Base-by-base conservation (phyloP, 53 echinoderm and acorn worm species). In the Stichopus horrens region DNA sequence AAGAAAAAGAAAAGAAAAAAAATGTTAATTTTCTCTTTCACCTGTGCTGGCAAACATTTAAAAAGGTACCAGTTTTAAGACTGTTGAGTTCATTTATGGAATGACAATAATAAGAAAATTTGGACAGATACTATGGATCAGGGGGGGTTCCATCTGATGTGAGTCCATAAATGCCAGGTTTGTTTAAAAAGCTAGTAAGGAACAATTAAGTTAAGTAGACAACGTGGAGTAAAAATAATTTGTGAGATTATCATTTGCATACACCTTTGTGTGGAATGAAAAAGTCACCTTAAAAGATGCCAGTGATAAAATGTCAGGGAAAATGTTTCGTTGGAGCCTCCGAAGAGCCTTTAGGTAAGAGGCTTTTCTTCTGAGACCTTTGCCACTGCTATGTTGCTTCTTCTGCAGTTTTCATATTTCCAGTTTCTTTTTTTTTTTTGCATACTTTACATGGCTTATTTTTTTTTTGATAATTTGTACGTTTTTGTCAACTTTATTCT, bases 121-220 rank as follows among this genome's bases (percentile, higher is more conserved):
- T 37, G 37, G 37, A 37, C 14, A 18, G 14, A 71, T 13, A 71
- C n/a, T n/a, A 4, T 71, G 71, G 7, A 5, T 4, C 4, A 18
- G 7, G 0, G 71, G 71, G 71, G 71, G 6, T 71, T 20, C 71
- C 18, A 16, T 71, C 16, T 16, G 14, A 16, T 71, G 7, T 71
- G 14, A 20, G n/a, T 71, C 71, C 18, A 71, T 71, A 71, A 71
- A 71, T 71, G 71, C 71, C 71, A 71, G 0, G 16, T 71, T 71
- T 71, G 21, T 71, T 71, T 71, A 71, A 71, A 7, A 19, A 18
- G n/a, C 18, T 20, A 4, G 18, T 71, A 71, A 71, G 71, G 18
- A 7, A 71, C 71, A 71, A 71, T 71, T 71, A n/a, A 71, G 71
- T 71, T 71, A 71, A 71, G 71, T 71, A 71, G 71, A 71, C 71